These are phyloP conservation scores for Dioctria rufipes DNA, from an alignment of 2,888 invertebrate genomes.

Conservation along the genomic window DNA sequence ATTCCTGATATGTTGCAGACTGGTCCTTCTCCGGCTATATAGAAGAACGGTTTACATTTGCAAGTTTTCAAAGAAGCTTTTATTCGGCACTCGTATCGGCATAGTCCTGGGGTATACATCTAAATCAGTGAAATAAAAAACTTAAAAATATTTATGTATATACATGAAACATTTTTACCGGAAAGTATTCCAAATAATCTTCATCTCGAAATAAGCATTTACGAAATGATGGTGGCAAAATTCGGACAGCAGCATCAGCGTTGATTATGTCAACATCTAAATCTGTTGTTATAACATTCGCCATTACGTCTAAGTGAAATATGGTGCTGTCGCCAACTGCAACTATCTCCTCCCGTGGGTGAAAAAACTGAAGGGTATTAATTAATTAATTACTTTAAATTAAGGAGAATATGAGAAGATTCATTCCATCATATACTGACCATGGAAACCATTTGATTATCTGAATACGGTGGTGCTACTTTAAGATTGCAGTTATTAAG, in stretches of 20 bases:
- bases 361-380: slow-evolving; percentile 63
- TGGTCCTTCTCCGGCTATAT: slow-evolving; percentile 63
- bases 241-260: slow-evolving; percentile 65
- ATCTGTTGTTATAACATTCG: slow-evolving; percentile 62
- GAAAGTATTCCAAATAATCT: slow-evolving; percentile 65
- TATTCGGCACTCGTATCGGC: slow-evolving; percentile 68
- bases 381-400: background rate
- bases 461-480: background rate
- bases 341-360: slow-evolving; percentile 65
- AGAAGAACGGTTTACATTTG: slow-evolving; percentile 68
- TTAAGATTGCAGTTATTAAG: background rate
- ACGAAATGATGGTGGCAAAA: slow-evolving; percentile 66
- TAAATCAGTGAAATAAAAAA: slow-evolving; percentile 53
- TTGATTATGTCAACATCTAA: slow-evolving; percentile 62
- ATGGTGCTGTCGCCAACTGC: slow-evolving; percentile 63
- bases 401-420: background rate
- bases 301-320: slow-evolving; percentile 57
- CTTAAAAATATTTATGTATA: background rate
- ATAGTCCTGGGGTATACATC: slow-evolving; percentile 66
- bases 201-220: slow-evolving; percentile 68
- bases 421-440: slow-evolving; percentile 31
- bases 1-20: slow-evolving; percentile 65
- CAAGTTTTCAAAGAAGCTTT: slow-evolving; percentile 65
- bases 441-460: background rate
- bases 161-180: slow-evolving; percentile 60